phyloP scores from a whole-genome alignment of 1,140 invertebrate genomes.

The Papilio dardanus region DNA sequence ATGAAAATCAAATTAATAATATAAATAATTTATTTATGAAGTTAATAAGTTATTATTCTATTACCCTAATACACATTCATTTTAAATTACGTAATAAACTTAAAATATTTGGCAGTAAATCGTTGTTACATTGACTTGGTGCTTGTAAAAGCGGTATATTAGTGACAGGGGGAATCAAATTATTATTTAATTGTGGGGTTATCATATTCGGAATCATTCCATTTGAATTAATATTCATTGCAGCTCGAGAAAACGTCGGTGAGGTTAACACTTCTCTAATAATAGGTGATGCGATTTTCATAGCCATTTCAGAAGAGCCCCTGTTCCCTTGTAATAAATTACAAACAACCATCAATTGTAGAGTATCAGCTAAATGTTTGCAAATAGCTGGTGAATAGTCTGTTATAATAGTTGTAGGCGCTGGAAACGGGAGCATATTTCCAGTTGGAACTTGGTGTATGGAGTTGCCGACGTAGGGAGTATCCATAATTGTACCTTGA shows the following conservation, averaged over 20 bases:
- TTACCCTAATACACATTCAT: slow-evolving; percentile 24
- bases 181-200: slow-evolving; percentile 36
- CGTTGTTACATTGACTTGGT: slow-evolving; percentile 21
- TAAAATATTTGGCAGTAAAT: slow-evolving; percentile 41
- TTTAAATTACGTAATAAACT: slow-evolving; percentile 39
- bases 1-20: neutral
- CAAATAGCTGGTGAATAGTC: slow-evolving; percentile 69
- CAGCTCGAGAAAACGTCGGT: slow-evolving; percentile 51
- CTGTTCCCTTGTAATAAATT: slow-evolving; percentile 62
- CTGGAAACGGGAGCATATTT: slow-evolving; percentile 35
- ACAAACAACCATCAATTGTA: slow-evolving; percentile 70
- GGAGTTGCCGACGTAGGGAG: slow-evolving; percentile 23
- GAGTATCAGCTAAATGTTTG: slow-evolving; percentile 64
- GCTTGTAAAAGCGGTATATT: slow-evolving; percentile 5
- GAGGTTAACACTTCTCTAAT: slow-evolving; percentile 58
- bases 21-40: slow-evolving; percentile 35
- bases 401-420: slow-evolving; percentile 61
- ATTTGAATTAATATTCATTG: slow-evolving; percentile 48
- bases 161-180: slow-evolving; percentile 39
- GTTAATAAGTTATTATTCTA: slow-evolving; percentile 40
- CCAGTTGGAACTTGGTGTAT: slow-evolving; percentile 39
- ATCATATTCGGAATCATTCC: slow-evolving; percentile 33
- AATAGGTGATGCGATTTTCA: slow-evolving; percentile 56
- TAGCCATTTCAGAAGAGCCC: slow-evolving; percentile 49
- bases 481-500: neutral